Percentiles rank a stretch among this genome's conserved stretches.
phyloP scores from a whole-genome alignment of 2,888 invertebrate species.

The Lydus trimaculatus region DNA sequence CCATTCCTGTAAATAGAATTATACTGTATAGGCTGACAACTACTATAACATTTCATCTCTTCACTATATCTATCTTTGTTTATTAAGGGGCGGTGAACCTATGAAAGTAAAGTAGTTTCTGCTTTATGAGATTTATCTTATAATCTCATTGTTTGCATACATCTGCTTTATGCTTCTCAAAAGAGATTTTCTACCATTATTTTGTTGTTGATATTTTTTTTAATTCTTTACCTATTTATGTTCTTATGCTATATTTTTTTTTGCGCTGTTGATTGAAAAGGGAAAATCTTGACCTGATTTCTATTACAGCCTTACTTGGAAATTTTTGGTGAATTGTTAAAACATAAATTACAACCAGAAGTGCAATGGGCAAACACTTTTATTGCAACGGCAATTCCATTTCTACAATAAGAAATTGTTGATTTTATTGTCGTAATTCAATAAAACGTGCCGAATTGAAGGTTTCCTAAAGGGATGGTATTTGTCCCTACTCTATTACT shows the following conservation, averaged over 20 bases:
- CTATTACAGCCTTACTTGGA: background rate
- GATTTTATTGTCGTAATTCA: background rate
- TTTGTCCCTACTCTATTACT: no score
- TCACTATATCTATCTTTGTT: background rate
- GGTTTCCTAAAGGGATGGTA: background rate
- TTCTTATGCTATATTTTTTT: background rate
- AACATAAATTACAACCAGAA: background rate
- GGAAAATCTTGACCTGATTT: background rate
- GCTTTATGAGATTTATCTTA: conserved; percentile 51
- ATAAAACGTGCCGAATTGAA: background rate
- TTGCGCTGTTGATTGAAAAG: no score
- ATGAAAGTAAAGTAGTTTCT: conserved; percentile 50
- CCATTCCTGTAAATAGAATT: conserved; percentile 32
- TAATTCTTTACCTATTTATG: background rate
- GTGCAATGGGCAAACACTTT: background rate
- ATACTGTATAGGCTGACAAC: conserved; percentile 29
- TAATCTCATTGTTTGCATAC: conserved; percentile 50
- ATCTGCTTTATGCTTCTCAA: conserved; percentile 39
- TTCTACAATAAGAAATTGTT: background rate
- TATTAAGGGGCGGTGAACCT: conserved; percentile 46
- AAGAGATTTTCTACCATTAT: conserved; percentile 25
- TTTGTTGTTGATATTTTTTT: background rate
- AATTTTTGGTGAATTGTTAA: background rate
- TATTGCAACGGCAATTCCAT: background rate
- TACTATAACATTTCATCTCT: conserved; percentile 7